Percentiles rank a stretch among this genome's conserved stretches.
phyloP scores from a whole-genome alignment of 1,140 invertebrate genomes.

The Halyomorpha halys region DNA sequence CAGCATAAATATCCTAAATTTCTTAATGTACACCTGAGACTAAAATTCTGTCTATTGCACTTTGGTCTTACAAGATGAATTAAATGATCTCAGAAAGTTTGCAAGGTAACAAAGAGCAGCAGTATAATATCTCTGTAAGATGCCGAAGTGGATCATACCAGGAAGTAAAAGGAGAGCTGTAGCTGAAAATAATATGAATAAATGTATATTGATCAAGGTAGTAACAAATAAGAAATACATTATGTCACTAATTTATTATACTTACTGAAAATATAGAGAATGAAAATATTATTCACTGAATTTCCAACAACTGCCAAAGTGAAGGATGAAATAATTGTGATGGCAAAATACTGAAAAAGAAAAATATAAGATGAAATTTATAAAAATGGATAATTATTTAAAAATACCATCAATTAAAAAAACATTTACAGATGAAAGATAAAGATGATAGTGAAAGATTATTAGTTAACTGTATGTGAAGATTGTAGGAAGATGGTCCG shows the following conservation, averaged over 20 bases:
- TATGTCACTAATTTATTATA: slow-evolving; percentile 16
- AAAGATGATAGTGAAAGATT: no score
- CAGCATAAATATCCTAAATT: no score
- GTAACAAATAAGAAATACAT: no score
- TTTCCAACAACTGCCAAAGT: slow-evolving; percentile 67
- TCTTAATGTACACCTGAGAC: no score
- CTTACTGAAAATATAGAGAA: slow-evolving; percentile 60
- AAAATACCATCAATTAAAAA: no score
- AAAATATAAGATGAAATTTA: neutral
- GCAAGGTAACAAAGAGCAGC: slow-evolving; percentile 5
- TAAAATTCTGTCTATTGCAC: neutral
- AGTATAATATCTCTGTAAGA: slow-evolving; percentile 22
- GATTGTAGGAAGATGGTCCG: no score
- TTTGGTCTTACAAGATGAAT: slow-evolving; percentile 1
- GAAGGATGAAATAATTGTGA: slow-evolving; percentile 50
- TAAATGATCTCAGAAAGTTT: neutral
- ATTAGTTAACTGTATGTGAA: no score
- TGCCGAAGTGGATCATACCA: slow-evolving; percentile 14
- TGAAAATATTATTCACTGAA: slow-evolving; percentile 65
- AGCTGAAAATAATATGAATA: slow-evolving; percentile 15
- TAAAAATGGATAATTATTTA: no score
- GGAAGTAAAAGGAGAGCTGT: slow-evolving; percentile 17
- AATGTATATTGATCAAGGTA: no score
- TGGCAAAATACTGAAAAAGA: slow-evolving; percentile 59
- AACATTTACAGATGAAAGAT: no score